phyloP scores from a whole-genome alignment of 2,113 vertebrate genomes.

The Gila orcuttii region DNA sequence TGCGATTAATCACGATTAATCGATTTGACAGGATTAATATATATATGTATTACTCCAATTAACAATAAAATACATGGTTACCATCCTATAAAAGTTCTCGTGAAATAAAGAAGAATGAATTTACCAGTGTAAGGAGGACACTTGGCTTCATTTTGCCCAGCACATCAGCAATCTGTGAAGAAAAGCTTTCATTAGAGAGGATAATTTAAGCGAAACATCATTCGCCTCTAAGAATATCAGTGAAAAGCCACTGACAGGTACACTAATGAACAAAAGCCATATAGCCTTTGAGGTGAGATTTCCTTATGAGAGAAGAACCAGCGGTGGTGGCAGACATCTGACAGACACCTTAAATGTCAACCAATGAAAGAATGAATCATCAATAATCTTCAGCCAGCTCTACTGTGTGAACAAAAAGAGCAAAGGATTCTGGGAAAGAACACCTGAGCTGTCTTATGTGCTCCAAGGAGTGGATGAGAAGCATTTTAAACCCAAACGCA shows the following conservation, averaged over 20 bases:
- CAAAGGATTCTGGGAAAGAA: slow-evolving; percentile 34
- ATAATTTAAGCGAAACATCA: not conserved
- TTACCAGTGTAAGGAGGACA: slow-evolving; percentile 52
- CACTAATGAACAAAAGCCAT: slow-evolving; percentile 13
- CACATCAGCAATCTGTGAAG: slow-evolving; percentile 44
- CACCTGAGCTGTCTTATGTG: slow-evolving; percentile 33
- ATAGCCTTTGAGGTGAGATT: not conserved
- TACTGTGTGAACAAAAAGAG: not conserved
- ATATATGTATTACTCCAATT: not conserved
- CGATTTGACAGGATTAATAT: no score
- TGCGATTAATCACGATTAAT: no score
- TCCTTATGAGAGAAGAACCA: not conserved
- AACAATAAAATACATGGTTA: not conserved
- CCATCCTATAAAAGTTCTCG: not conserved
- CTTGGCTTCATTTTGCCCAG: slow-evolving; percentile 40
- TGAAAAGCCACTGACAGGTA: not conserved
- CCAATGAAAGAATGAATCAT: not conserved
- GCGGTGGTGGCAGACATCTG: not conserved
- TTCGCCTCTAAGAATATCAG: not conserved
- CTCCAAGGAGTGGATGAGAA: not conserved
- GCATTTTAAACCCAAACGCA: not conserved
- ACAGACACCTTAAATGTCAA: not conserved
- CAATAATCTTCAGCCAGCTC: slow-evolving; percentile 1
- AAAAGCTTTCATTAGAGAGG: slow-evolving; percentile 20
- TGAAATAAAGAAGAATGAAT: not conserved